These are phyloP conservation scores for Chaetops frenatus DNA, from an alignment of 2,113 vertebrate species.

Conservation along the genomic window DNA sequence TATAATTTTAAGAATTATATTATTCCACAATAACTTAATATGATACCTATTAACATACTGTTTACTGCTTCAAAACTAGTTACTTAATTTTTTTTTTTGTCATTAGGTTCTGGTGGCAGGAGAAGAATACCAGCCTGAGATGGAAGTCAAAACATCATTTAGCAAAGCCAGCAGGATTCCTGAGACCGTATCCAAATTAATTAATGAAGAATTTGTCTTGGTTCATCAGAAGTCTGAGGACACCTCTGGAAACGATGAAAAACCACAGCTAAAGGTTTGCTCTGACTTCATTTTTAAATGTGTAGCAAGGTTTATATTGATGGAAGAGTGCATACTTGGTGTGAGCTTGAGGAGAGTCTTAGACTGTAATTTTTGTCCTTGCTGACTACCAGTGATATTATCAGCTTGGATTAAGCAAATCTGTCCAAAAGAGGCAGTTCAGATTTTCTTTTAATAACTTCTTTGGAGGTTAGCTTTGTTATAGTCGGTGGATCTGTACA, in stretches of 20 bases:
- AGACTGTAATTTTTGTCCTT: neutral
- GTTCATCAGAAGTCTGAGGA: slow-evolving; percentile 78
- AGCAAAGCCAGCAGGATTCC: slow-evolving; percentile 81
- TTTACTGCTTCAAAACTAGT: neutral
- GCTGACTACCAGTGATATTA: neutral
- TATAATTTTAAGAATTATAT: neutral
- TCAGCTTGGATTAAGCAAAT: neutral
- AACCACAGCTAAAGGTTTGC: slow-evolving; percentile 85
- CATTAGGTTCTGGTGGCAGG: slow-evolving; percentile 46
- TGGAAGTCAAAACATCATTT: slow-evolving; percentile 86
- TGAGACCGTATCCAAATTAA: slow-evolving; percentile 82
- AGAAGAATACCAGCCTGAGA: slow-evolving; percentile 63
- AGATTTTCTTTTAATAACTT: neutral
- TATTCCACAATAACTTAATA: neutral
- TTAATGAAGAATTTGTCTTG: slow-evolving; percentile 93
- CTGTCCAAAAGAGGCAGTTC: neutral
- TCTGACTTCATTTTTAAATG: neutral
- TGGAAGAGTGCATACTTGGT: neutral
- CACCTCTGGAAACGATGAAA: slow-evolving; percentile 75
- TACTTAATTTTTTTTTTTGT: neutral
- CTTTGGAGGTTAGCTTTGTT: neutral
- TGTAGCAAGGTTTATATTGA: neutral
- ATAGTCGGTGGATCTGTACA: neutral
- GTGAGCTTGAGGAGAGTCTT: neutral
- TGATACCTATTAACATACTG: neutral